Base-by-base conservation (phyloP, 2,888 invertebrate species). In the Acrobasis suavella region DNA sequence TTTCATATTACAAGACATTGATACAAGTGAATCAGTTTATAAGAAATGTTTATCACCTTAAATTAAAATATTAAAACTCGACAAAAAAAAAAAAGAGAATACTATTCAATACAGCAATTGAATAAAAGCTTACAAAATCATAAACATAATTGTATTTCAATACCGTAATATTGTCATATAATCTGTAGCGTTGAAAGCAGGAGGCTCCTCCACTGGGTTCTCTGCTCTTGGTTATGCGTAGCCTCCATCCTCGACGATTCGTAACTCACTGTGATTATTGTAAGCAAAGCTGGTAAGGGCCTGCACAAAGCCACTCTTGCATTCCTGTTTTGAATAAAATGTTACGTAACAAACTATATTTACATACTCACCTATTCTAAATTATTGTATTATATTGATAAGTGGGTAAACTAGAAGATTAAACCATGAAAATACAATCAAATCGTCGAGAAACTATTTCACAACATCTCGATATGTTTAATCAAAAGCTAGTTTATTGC, bases 281-380 rank as follows among this genome's bases (percentile, higher is more conserved):
- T 46, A 69, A 69, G 67, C 68, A 67, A 69, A 65, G 65, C 65
- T 60, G 50, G 62, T 49, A 54, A 60, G 15, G 16, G 22, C 69
- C 62, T 70, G 66, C 72, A 66, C 67, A 64, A 68, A 78, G 78
- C 78, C 54, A 50, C 69, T 67, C 64, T 75, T 75, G 73, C 73
- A 75, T 64, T 72, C 81, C 81, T 84, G 83, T 74, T 70, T 73
- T 69, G 74, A 72, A 67, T 68, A 65, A 72, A 74, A 74, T 64
- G 65, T 69, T 63, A 67, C 68, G 63, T 70, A 71, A 74, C 68
- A 67, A 65, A 71, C 70, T 62, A 64, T 68, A 60, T 60, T 54
- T 65, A 64, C 63, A 64, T 69, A 70, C 65, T 67, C 59, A 69
- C 68, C 66, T 58, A 59, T 62, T 22, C 37, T 50, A 50, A 56